Evolutionary conservation across 2,113 vertebrate species (phyloP).

Genomic region (Phylloscopus trochiloides): DNA sequence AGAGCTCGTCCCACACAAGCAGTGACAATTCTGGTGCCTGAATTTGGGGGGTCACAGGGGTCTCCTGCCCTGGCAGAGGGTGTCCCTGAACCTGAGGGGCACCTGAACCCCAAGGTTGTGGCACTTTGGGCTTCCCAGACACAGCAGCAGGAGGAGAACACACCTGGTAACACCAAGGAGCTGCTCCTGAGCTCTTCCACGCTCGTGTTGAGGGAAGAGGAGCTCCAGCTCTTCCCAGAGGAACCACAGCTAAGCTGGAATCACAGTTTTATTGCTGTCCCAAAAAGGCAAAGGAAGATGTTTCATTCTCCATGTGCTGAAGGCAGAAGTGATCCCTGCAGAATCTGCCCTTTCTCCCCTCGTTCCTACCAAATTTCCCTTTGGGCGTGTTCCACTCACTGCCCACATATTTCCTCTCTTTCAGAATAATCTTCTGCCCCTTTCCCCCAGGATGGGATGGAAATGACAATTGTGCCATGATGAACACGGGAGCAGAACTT

Average conservation of each 20-base stretch:
- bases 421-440: not conserved
- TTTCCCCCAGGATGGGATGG: not conserved
- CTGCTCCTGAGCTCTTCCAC: not conserved
- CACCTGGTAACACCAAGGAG: not conserved
- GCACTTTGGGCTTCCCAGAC: not conserved
- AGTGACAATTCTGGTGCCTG: no score
- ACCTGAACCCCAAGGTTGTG: not conserved
- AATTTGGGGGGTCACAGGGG: no score
- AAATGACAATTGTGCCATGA: not conserved
- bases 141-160: not conserved
- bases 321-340: not conserved
- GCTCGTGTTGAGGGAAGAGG: not conserved
- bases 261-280: not conserved
- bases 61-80: no score
- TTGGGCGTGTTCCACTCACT: not conserved
- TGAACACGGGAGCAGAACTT: not conserved
- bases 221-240: not conserved
- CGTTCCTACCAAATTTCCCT: not conserved
- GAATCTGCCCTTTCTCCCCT: not conserved
- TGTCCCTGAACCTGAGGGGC: no score
- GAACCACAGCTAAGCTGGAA: not conserved
- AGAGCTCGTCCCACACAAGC: no score
- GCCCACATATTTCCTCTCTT: not conserved
- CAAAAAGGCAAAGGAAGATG: not conserved
- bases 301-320: not conserved